These are phyloP conservation scores for Pseudanteris insignis DNA, from an alignment of 2,888 invertebrate genomes.

Conservation along the genomic window DNA sequence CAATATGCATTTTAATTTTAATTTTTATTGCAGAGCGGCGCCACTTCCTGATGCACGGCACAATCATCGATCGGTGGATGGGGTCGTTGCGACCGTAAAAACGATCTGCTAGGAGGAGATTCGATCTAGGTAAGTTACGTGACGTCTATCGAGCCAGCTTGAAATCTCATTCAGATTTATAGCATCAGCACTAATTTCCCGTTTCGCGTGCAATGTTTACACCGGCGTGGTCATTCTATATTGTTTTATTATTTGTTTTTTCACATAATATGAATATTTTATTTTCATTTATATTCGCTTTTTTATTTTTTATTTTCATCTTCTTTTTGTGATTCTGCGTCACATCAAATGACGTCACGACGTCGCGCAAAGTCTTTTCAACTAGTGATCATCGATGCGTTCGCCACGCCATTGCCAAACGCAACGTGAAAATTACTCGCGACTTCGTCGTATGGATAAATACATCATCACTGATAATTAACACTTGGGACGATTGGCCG, in stretches of 20 bases:
- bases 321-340: no score
- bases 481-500: no score
- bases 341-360: no score
- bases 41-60: conserved; percentile 60
- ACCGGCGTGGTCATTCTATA: conserved; percentile 34
- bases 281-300: no score
- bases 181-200: conserved; percentile 42
- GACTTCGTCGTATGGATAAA: no score
- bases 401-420: no score
- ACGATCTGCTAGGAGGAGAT: conserved; percentile 61
- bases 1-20: conserved; percentile 13
- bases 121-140: conserved; percentile 60
- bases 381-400: no score
- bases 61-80: conserved; percentile 61
- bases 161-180: conserved; percentile 52
- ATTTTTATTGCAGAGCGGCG: conserved; percentile 43
- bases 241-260: no score
- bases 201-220: conserved; percentile 28
- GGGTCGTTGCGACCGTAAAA: conserved; percentile 63
- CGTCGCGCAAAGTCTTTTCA: no score
- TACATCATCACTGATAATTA: no score
- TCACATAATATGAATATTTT: conserved; percentile 42
- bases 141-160: conserved; percentile 48
- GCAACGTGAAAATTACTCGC: no score
- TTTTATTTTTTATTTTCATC: no score